Percentiles rank a stretch among this genome's conserved stretches.
These are phyloP conservation scores for Chloroclystis v-ata DNA, from an alignment of 2,888 invertebrate genomes.

Conservation along the genomic window DNA sequence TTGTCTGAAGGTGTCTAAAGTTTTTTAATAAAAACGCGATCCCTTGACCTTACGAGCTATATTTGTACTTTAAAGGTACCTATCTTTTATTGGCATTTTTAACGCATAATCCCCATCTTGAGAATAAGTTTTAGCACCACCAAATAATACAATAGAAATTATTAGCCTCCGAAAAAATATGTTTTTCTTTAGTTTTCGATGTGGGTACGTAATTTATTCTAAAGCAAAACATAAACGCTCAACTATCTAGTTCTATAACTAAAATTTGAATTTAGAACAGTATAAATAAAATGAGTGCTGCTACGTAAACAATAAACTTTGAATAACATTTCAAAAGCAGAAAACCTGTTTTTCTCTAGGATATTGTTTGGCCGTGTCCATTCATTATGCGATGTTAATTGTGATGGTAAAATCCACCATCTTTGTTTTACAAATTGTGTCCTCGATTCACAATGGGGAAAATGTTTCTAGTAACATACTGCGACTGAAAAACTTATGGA, in stretches of 20 bases:
- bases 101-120: too few species aligned
- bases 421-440: conserved; percentile 68
- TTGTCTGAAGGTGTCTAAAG: conserved; percentile 43
- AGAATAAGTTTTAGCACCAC: too few species aligned
- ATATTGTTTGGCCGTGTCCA: conserved; percentile 62
- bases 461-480: conserved; percentile 8
- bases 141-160: too few species aligned
- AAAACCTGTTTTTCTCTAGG: conserved; percentile 67
- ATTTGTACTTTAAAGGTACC: too few species aligned
- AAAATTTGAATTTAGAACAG: conserved; percentile 6
- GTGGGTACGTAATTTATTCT: too few species aligned
- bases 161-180: too few species aligned
- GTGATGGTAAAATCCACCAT: conserved; percentile 67
- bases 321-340: conserved; percentile 51
- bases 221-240: not conserved
- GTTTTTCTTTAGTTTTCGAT: too few species aligned
- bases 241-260: conserved; percentile 1
- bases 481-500: conserved; percentile 24
- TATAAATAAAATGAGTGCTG: conserved; percentile 8
- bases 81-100: too few species aligned
- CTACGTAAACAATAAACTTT: conserved; percentile 35
- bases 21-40: conserved; percentile 31
- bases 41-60: too few species aligned
- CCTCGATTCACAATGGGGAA: conserved; percentile 50
- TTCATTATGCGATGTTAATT: conserved; percentile 62